Conservation (phyloP, 2,888 invertebrate species). For the Ichneumon xanthorius region DNA sequence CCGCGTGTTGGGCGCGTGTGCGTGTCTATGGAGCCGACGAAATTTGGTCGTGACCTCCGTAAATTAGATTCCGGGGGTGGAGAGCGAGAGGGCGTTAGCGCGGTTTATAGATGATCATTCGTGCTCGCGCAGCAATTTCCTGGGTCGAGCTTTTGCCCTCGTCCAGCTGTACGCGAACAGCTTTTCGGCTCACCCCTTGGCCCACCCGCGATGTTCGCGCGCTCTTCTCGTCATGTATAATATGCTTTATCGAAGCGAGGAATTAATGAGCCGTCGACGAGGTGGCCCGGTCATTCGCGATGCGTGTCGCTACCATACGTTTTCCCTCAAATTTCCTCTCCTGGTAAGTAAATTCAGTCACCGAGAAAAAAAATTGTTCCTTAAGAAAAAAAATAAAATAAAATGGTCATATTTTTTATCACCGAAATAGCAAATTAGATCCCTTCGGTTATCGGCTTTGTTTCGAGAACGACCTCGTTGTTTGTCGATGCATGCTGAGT, state of each 20-base stretch:
- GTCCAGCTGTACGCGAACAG: slow-evolving; percentile 45
- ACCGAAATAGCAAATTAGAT: slow-evolving; percentile 45
- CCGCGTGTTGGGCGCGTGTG: slow-evolving; percentile 11
- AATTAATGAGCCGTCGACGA: slow-evolving; percentile 74
- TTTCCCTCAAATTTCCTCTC: slow-evolving; percentile 26
- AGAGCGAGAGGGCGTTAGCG: slow-evolving; percentile 66
- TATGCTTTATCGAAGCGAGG: slow-evolving; percentile 70
- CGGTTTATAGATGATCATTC: slow-evolving; percentile 71
- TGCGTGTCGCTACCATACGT: slow-evolving; percentile 31
- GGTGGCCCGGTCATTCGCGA: slow-evolving; percentile 64
- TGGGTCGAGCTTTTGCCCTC: slow-evolving; percentile 56
- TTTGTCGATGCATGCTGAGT: slow-evolving; percentile 1
- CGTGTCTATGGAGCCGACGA: slow-evolving; percentile 49
- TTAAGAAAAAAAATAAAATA: slow-evolving; percentile 4
- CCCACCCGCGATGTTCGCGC: slow-evolving; percentile 33
- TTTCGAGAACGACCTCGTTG: slow-evolving; percentile 48
- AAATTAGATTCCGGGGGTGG: slow-evolving; percentile 69
- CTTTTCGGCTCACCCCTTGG: slow-evolving; percentile 16
- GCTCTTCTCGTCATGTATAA: slow-evolving; percentile 62
- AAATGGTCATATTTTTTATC: slow-evolving; percentile 40
- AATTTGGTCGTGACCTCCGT: slow-evolving; percentile 69
- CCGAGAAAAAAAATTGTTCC: background rate
- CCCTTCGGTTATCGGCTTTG: slow-evolving; percentile 45
- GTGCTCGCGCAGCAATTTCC: slow-evolving; percentile 71
- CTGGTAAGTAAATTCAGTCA: background rate